phyloP scores from a whole-genome alignment of 1,140 invertebrate species.

The Liolophura sinensis region DNA sequence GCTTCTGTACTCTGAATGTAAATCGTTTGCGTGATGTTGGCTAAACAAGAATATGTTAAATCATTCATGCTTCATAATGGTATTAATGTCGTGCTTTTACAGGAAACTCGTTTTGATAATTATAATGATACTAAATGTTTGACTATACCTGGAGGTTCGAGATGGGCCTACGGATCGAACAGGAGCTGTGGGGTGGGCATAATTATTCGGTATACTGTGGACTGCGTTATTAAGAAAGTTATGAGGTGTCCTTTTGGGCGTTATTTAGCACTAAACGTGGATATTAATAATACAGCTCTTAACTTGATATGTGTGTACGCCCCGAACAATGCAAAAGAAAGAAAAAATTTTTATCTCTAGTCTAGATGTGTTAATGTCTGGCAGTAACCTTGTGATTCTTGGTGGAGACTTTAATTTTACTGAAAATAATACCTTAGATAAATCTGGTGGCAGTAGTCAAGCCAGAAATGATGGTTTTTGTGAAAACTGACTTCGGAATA shows the following conservation, averaged over 20 bases:
- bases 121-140: no score
- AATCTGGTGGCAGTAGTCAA: neutral
- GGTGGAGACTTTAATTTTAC: slow-evolving; percentile 1
- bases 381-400: neutral
- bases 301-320: neutral
- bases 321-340: neutral
- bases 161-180: neutral
- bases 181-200: neutral
- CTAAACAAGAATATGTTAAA: no score
- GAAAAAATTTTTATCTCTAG: neutral
- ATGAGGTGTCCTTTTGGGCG: neutral
- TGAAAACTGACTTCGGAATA: neutral
- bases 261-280: neutral
- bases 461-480: neutral
- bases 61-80: no score
- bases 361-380: neutral
- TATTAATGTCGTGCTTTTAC: no score
- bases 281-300: neutral
- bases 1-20: no score
- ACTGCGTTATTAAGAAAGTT: neutral
- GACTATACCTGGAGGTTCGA: no score
- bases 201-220: neutral
- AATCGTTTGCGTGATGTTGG: no score
- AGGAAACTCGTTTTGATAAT: no score
- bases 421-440: neutral